Evolutionary conservation across 2,888 invertebrate species (phyloP).

Genomic region (Acronicta leporina): DNA sequence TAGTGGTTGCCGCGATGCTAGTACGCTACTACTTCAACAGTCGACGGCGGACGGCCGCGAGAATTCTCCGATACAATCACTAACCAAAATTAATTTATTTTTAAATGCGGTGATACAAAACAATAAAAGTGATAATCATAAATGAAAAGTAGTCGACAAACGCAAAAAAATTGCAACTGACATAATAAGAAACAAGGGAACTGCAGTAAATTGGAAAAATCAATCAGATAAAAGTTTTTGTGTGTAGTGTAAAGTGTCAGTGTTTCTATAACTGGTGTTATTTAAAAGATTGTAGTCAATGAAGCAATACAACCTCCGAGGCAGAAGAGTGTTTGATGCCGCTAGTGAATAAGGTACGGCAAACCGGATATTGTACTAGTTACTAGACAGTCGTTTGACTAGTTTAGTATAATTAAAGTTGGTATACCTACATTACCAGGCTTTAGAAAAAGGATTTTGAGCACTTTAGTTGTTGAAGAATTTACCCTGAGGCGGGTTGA

Average conservation of each 20-base stretch:
- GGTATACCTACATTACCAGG: slow-evolving; percentile 52
- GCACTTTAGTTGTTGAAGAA: slow-evolving; percentile 56
- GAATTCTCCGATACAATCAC: slow-evolving; percentile 66
- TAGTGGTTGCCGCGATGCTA: slow-evolving; percentile 72
- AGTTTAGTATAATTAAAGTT: slow-evolving; percentile 72
- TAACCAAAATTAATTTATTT: slow-evolving; percentile 64
- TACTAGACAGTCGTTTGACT: slow-evolving; percentile 77
- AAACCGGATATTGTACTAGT: slow-evolving; percentile 84
- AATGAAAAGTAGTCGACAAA: slow-evolving; percentile 54
- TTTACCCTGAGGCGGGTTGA: slow-evolving; percentile 55
- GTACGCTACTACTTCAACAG: slow-evolving; percentile 80
- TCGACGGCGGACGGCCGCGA: slow-evolving; percentile 81
- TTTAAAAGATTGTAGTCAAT: slow-evolving; percentile 70
- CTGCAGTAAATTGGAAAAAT: slow-evolving; percentile 40
- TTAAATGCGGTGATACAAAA: slow-evolving; percentile 62
- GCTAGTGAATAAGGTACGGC: slow-evolving; percentile 84
- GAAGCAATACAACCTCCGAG: slow-evolving; percentile 67
- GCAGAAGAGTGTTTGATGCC: slow-evolving; percentile 80
- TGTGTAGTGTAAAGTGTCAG: slow-evolving; percentile 81
- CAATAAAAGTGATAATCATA: slow-evolving; percentile 62
- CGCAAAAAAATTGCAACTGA: slow-evolving; percentile 30
- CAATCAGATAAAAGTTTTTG: slow-evolving; percentile 70
- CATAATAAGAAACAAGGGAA: slow-evolving; percentile 41
- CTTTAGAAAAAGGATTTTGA: slow-evolving; percentile 65
- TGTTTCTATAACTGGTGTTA: slow-evolving; percentile 74